Evolutionary conservation across 2,113 vertebrate species (phyloP).

Genomic region (Taurulus bubalis): DNA sequence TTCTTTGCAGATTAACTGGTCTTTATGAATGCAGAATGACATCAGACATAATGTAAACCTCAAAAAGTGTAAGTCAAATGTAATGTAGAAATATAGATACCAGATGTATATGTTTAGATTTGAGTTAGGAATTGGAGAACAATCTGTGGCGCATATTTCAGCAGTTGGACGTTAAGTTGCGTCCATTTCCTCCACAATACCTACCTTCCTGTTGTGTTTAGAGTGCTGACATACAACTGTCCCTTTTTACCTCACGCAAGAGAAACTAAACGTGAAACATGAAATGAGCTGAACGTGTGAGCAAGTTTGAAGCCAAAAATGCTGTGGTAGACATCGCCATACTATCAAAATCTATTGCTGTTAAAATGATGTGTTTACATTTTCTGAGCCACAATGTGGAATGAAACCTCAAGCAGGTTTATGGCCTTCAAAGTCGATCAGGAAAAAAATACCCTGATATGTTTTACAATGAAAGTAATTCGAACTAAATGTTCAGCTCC

Average conservation of each 20-base stretch:
- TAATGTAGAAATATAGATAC: too few relatives aligned
- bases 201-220: too few relatives aligned
- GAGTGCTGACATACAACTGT: too few relatives aligned
- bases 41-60: too few relatives aligned
- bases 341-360: not conserved
- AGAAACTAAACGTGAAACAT: too few relatives aligned
- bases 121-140: too few relatives aligned
- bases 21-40: not conserved
- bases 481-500: not conserved
- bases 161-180: not conserved
- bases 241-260: too few relatives aligned
- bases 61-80: too few relatives aligned
- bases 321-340: not conserved
- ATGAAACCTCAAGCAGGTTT: not conserved
- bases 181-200: not conserved
- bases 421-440: not conserved
- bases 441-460: not conserved
- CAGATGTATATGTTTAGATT: too few relatives aligned
- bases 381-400: not conserved
- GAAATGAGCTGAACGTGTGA: too few relatives aligned
- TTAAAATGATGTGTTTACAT: not conserved
- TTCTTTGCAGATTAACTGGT: not conserved
- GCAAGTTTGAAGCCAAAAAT: too few relatives aligned
- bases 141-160: not conserved
- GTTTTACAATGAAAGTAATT: not conserved